Percentiles rank a stretch among this genome's conserved stretches.
Conservation (phyloP, 2,113 vertebrate species). For the mouse (Mus musculus) region GRCm39 chr14:90245501-90246000, state of each 20-base stretch:
- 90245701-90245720: neutral
- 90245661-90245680: slow-evolving; percentile 64
- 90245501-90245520: too few relatives aligned
- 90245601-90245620: slow-evolving; percentile 58
- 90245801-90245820: neutral
- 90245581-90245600: too few relatives aligned
- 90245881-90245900: neutral
- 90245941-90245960: neutral
- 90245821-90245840: neutral
- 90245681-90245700: slow-evolving; percentile 38
- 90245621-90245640: slow-evolving; percentile 64
- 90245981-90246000: neutral
- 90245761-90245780: neutral
- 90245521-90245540: too few relatives aligned
- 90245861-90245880: neutral
- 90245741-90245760: neutral
- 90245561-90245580: neutral
- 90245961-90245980: neutral
- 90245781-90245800: neutral
- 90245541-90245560: neutral
- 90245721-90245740: neutral
- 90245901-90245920: neutral
- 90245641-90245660: slow-evolving; percentile 44
- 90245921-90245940: neutral
- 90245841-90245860: neutral